Evolutionary conservation across 2,888 invertebrate genomes (phyloP).

Genomic region (Tuta absoluta): DNA sequence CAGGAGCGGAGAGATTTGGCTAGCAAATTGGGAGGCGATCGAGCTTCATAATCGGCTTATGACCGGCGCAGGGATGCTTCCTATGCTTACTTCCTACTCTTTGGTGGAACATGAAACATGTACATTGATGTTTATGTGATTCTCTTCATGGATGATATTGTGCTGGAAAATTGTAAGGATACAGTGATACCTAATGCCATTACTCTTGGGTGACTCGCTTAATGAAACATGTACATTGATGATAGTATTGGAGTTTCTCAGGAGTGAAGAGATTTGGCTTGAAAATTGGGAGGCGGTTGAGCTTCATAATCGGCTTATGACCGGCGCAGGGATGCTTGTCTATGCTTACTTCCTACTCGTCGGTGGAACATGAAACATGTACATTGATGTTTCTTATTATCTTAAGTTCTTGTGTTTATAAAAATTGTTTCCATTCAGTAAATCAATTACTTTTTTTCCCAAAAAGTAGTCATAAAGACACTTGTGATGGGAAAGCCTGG

Average conservation of each 20-base stretch:
- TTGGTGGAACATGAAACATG: background rate
- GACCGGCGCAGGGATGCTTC: slow-evolving; percentile 31
- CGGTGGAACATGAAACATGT: background rate
- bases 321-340: slow-evolving; percentile 29
- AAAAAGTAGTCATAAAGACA: too few species aligned
- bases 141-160: too few species aligned
- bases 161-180: too few species aligned
- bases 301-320: slow-evolving; percentile 47
- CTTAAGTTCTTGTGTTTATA: too few species aligned
- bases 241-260: background rate
- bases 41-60: slow-evolving; percentile 47
- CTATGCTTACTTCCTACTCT: slow-evolving; percentile 10
- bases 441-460: too few species aligned
- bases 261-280: background rate
- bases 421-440: too few species aligned
- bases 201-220: background rate
- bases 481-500: too few species aligned
- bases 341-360: background rate
- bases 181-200: too few species aligned
- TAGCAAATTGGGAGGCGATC: slow-evolving; percentile 43
- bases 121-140: background rate
- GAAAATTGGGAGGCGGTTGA: slow-evolving; percentile 43
- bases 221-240: background rate
- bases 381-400: too few species aligned
- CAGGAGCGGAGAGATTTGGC: background rate